phyloP scores from a whole-genome alignment of 2,888 invertebrate species.

The Orchesella flavescens region DNA sequence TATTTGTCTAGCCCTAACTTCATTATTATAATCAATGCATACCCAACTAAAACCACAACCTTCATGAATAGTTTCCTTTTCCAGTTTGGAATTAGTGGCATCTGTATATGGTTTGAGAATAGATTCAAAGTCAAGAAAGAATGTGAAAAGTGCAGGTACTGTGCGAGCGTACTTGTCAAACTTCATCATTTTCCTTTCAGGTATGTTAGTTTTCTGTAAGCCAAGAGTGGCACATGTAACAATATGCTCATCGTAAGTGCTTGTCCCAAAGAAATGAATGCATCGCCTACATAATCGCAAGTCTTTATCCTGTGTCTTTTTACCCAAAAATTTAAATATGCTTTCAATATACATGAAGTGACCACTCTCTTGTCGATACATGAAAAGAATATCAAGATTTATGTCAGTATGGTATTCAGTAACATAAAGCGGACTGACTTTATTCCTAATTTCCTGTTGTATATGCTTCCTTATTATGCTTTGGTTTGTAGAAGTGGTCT shows the following conservation, averaged over 20 bases:
- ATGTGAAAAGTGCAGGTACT: not conserved
- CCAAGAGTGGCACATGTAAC: not conserved
- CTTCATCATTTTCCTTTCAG: not conserved
- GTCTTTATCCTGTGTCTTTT: not conserved
- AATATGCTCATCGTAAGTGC: not conserved
- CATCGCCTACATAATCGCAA: slow-evolving; percentile 11
- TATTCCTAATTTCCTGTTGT: not conserved
- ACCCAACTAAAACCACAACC: slow-evolving; percentile 34
- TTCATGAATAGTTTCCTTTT: slow-evolving; percentile 12
- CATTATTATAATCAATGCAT: slow-evolving; percentile 14
- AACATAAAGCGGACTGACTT: not conserved
- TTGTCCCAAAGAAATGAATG: not conserved
- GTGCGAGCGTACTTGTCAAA: slow-evolving; percentile 15
- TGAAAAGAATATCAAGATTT: not conserved
- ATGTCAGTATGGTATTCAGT: not conserved
- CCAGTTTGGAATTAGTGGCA: not conserved
- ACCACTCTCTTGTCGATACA: not conserved
- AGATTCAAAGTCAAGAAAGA: slow-evolving; percentile 36
- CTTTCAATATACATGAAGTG: slow-evolving; percentile 23
- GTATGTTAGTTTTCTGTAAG: not conserved
- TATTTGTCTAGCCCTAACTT: not conserved
- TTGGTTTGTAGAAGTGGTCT: not conserved
- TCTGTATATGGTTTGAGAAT: not conserved
- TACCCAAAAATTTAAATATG: not conserved
- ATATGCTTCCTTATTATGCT: not conserved